Conservation (phyloP, 2,888 invertebrate genomes). For the Siphlonurus alternatus region DNA sequence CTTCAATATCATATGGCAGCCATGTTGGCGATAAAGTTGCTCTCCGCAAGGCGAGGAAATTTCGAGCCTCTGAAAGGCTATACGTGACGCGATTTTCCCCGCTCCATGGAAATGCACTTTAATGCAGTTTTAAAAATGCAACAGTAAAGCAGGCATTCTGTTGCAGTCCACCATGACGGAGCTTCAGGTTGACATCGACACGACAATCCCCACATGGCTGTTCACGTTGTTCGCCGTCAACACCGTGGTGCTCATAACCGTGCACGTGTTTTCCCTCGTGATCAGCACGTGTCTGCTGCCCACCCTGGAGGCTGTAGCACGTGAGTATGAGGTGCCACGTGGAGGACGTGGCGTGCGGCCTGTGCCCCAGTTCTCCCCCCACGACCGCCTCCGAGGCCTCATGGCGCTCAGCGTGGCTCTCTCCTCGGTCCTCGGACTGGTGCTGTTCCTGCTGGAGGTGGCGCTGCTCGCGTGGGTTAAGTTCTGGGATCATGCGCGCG, state of each 20-base stretch:
- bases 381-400: background rate
- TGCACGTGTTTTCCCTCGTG: background rate
- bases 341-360: background rate
- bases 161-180: background rate
- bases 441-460: background rate
- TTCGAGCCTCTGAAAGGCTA: too few relatives aligned
- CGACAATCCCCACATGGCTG: background rate
- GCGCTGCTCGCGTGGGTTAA: constrained; percentile 1
- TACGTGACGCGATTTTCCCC: too few relatives aligned
- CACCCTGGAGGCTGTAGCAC: background rate
- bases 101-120: too few relatives aligned
- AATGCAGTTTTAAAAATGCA: too few relatives aligned
- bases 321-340: background rate
- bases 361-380: background rate
- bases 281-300: constrained; percentile 4
- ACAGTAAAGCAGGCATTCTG: too few relatives aligned
- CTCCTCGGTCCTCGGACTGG: background rate
- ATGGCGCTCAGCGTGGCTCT: background rate
- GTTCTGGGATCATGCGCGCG: background rate
- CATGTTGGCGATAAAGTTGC: too few relatives aligned
- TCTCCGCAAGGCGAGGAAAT: too few relatives aligned
- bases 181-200: background rate
- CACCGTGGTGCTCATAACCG: background rate
- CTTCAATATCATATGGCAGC: too few relatives aligned
- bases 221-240: background rate